These are phyloP conservation scores for Cerastis rubricosa DNA, from an alignment of 2,888 invertebrate species.

Conservation along the genomic window DNA sequence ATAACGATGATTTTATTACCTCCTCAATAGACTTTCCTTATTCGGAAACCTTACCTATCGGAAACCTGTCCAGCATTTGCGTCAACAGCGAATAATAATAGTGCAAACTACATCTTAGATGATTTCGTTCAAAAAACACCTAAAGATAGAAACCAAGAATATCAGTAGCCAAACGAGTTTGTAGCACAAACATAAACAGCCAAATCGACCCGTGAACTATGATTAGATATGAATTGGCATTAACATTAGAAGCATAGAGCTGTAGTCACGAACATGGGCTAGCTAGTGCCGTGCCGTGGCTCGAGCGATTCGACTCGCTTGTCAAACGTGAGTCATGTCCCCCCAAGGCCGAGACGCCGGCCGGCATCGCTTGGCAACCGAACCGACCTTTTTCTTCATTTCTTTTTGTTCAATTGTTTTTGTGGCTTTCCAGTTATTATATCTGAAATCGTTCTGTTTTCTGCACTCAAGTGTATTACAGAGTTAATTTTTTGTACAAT, in stretches of 20 bases:
- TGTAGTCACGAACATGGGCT: conserved; percentile 71
- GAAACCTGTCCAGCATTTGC: background rate
- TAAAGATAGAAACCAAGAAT: conserved; percentile 37
- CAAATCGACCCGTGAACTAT: conserved; percentile 71
- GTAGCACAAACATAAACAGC: conserved; percentile 62
- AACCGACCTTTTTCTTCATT: conserved; percentile 74
- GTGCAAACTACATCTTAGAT: conserved; percentile 13
- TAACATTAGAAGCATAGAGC: conserved; percentile 68
- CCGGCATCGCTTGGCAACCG: conserved; percentile 85
- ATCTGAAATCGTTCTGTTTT: conserved; percentile 70
- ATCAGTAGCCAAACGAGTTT: conserved; percentile 52
- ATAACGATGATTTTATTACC: conserved; percentile 47
- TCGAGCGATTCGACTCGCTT: conserved; percentile 73
- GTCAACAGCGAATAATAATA: conserved; percentile 4
- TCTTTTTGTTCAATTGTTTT: conserved; percentile 80
- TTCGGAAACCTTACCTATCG: background rate
- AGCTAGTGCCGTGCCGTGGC: conserved; percentile 49
- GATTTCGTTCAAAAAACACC: conserved; percentile 20
- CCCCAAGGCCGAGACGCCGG: conserved; percentile 86
- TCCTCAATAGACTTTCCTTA: conserved; percentile 25
- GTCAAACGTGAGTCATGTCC: conserved; percentile 79
- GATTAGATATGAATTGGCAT: conserved; percentile 69
- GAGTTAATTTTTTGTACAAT: conserved; percentile 36
- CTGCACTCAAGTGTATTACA: conserved; percentile 49
- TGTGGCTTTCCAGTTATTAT: conserved; percentile 74